Base-by-base conservation (phyloP, 2,113 vertebrate genomes). In the Tichodroma muraria region DNA sequence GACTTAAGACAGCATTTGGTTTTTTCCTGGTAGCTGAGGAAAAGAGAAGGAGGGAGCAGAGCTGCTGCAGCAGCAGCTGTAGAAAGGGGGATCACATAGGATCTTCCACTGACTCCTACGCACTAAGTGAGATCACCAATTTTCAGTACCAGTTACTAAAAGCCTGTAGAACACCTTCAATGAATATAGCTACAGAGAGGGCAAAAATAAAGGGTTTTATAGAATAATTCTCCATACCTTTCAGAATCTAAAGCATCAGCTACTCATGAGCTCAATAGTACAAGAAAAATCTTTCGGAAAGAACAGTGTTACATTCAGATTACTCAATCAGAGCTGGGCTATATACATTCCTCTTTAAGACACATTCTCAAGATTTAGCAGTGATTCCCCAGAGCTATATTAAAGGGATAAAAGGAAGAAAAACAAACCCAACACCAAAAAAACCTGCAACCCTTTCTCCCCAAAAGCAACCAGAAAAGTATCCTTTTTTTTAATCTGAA, bases 381-480 rank as follows among this genome's bases (percentile, higher is more conserved):
- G 6, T 11, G 25, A 15, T 57, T 12, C 6, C 77, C 11, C 18
- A 49, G 23, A 61, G 38, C 5, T 49, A 6, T 38, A 42, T 14
- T 38, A 49, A 75, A 27, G 15, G 10, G 8, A 56, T 6, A 15
- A 72, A 50, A 85, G 2, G 23, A 27, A n/a, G 38, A 52, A 3
- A 52, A 17, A 16, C 24, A 44, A 50, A 28, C 7, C 9, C 4
- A 47, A 31, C 4, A 20, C 4, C 3, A 47, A 33, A 50, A 45
- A 45, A 8, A 4, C 2, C 15, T 1, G 3, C 15, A 50, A 10
- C 17, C 1, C 9, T 22, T 17, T 8, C 8, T 8, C 18, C 7
- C 3, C 6, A 1, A 25, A 72, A 47, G 8, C 12, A 63, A 80
- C 21, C 12, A 57, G 33, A 42, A 54, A 75, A 54, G 2, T 3